These are phyloP conservation scores for Erebia epiphron DNA, from an alignment of 2,888 invertebrate genomes.

Conservation along the genomic window DNA sequence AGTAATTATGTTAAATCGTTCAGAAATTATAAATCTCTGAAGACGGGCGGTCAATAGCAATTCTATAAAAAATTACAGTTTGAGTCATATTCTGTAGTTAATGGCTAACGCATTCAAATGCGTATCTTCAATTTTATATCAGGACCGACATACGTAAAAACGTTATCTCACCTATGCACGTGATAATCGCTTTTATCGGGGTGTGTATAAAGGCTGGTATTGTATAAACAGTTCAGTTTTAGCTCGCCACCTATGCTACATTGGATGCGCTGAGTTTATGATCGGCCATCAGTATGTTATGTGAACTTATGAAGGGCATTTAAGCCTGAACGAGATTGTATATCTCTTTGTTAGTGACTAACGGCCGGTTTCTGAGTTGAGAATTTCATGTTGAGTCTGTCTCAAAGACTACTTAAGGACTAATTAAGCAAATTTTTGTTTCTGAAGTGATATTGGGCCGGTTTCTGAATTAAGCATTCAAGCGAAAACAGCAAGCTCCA, in stretches of 20 bases:
- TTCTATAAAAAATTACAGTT: too few relatives aligned
- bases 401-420: too few relatives aligned
- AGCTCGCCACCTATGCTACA: constrained; percentile 12
- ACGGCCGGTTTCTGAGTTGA: too few relatives aligned
- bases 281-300: constrained; percentile 20
- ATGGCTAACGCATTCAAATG: not conserved
- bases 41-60: too few relatives aligned
- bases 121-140: constrained; percentile 17
- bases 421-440: too few relatives aligned
- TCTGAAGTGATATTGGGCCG: too few relatives aligned
- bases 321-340: constrained; percentile 10
- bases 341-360: not conserved
- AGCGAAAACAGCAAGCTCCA: too few relatives aligned
- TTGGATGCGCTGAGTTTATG: constrained; percentile 26
- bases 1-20: too few relatives aligned
- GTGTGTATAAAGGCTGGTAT: constrained; percentile 11
- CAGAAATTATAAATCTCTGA: too few relatives aligned
- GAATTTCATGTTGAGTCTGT: too few relatives aligned
- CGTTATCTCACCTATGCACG: constrained; percentile 18
- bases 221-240: constrained; percentile 5
- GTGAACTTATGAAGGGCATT: constrained; percentile 29
- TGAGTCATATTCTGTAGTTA: too few relatives aligned
- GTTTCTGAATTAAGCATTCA: too few relatives aligned
- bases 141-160: constrained; percentile 38
- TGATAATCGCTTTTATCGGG: constrained; percentile 24